phyloP scores from a whole-genome alignment of 2,888 invertebrate species.

The Halictus ligatus region DNA sequence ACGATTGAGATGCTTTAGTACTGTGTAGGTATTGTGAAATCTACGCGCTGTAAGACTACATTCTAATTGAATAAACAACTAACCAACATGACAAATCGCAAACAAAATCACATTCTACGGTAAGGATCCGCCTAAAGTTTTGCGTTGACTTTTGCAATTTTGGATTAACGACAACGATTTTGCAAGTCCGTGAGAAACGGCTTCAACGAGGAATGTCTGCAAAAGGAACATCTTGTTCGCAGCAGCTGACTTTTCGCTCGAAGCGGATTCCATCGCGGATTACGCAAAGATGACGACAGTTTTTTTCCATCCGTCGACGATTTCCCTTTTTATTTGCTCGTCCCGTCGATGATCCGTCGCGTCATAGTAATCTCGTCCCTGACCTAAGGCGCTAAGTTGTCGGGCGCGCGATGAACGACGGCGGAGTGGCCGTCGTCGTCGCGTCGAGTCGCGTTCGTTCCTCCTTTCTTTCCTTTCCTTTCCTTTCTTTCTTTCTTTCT shows the following conservation, averaged over 20 bases:
- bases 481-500: slow-evolving; percentile 6
- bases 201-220: background rate
- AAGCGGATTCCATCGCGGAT: background rate
- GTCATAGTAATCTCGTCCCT: background rate
- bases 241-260: background rate
- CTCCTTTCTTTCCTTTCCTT: slow-evolving; percentile 9
- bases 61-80: background rate
- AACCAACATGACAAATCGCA: background rate
- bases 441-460: slow-evolving; percentile 6
- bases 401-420: background rate
- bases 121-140: background rate
- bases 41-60: no score
- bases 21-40: no score
- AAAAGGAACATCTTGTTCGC: background rate
- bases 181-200: background rate
- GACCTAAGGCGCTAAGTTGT: background rate
- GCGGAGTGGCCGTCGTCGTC: background rate
- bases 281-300: background rate
- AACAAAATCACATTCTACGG: background rate
- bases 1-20: no score
- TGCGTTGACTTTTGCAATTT: background rate
- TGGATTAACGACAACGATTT: background rate
- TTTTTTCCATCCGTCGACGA: background rate
- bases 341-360: slow-evolving; percentile 1
- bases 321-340: slow-evolving; percentile 12